Base-by-base conservation (phyloP, 1,140 invertebrate species). In the Trachymyrmex septentrionalis region DNA sequence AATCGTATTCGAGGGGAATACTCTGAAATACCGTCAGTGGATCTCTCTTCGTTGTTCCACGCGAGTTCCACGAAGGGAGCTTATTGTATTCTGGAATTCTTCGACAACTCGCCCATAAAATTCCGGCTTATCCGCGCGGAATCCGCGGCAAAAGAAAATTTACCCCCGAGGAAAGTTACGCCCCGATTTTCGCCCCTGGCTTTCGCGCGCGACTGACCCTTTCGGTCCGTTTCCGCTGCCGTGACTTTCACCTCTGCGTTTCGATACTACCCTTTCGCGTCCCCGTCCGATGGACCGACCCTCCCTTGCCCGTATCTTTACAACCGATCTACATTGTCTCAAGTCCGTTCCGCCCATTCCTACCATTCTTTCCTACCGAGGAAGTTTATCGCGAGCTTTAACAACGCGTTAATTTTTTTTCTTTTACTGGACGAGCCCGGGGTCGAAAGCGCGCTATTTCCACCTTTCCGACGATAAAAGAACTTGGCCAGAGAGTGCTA, bases 291-390 rank as follows among this genome's bases (percentile, higher is more conserved):
- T 81, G 75, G 71, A 89, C 86, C 67, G 53, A 9, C 63, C 16
- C 61, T 38, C 80, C 85, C 80, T 64, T 50, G 91, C 88, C 82
- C 91, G 38, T 95, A 95, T 95, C 94, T 95, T 93, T 94, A 94
- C 91, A 92, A 90, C 91, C 92, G 72, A 95, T 95, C 94, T 94
- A 94, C 93, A 94, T 95, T 94, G 94, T 94, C 94, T 94, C 91
- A 89, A 86, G 50, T 78, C 88, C 89, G 64, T 87, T 93, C 91
- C 87, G 88, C 81, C 72, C 69, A 88, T 93, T 91, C 77, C 75
- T 57, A 38, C 53, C 71, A 53, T 66, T 55, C 72, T 59, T 53
- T 44, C 55, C 34, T 73, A 44, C 67, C 57, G 77, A 63, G 72
- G 34, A 73, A 82, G 87, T 91, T 90, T 91, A 91, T 88, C 87